Evolutionary conservation across 2,888 invertebrate genomes (phyloP).

Genomic region (Acanthosepion esculentum): DNA sequence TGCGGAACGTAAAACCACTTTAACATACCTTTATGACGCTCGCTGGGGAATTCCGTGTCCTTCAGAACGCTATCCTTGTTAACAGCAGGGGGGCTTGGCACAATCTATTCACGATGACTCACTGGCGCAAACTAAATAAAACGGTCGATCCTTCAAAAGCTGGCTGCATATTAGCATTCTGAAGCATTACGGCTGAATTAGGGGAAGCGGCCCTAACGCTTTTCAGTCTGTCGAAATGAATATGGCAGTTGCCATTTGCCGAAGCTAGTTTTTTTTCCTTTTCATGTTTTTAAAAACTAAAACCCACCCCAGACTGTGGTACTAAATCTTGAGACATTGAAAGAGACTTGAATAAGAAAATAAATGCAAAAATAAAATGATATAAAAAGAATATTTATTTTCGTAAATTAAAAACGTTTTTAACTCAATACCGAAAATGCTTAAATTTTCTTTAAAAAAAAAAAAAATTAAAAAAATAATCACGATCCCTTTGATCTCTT

Average conservation of each 20-base stretch:
- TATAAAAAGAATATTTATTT: not conserved
- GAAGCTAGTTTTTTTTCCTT: not conserved
- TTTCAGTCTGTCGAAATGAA: not conserved
- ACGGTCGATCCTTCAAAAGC: slow-evolving; percentile 44
- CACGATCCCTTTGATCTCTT: too few species aligned
- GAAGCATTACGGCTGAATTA: slow-evolving; percentile 45
- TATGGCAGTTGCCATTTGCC: not conserved
- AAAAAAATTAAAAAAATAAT: too few species aligned
- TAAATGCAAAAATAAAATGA: not conserved
- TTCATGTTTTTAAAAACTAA: not conserved
- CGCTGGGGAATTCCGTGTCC: slow-evolving; percentile 47
- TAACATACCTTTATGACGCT: slow-evolving; percentile 48
- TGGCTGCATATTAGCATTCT: slow-evolving; percentile 42
- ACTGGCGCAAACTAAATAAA: slow-evolving; percentile 46
- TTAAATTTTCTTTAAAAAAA: too few species aligned
- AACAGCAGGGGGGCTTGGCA: slow-evolving; percentile 45
- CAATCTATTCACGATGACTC: slow-evolving; percentile 45
- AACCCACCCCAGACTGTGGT: not conserved
- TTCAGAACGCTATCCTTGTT: slow-evolving; percentile 44
- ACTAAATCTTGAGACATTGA: not conserved
- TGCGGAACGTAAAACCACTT: slow-evolving; percentile 47
- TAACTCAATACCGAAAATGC: too few species aligned
- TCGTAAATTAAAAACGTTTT: not conserved
- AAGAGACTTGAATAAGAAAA: not conserved
- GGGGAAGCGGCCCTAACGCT: slow-evolving; percentile 37